phyloP scores from a whole-genome alignment of 2,797 vertebrate species.

The Sebastes minor region DNA sequence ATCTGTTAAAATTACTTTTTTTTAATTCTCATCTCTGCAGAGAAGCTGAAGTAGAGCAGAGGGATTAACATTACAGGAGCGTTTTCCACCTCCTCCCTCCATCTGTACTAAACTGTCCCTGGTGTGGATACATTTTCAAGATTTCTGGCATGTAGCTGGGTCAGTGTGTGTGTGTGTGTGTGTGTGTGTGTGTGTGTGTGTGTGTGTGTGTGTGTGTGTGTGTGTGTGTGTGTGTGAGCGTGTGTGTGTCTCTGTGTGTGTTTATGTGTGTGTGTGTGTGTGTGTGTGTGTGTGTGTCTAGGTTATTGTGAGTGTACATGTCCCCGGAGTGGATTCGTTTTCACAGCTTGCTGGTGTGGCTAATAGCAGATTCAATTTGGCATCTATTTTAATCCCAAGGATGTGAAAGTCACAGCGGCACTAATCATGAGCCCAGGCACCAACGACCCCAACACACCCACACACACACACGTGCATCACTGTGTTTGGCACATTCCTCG shows the following conservation, averaged over 20 bases:
- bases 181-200: slow-evolving; percentile 16
- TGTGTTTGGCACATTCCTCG: no score
- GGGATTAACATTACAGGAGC: slow-evolving; percentile 45
- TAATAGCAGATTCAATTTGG: slow-evolving; percentile 61
- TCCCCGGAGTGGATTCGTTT: slow-evolving; percentile 70
- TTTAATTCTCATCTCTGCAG: not conserved
- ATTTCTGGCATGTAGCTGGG: slow-evolving; percentile 54
- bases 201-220: slow-evolving; percentile 12
- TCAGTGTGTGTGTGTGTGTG: slow-evolving; percentile 29
- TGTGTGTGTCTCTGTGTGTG: no score
- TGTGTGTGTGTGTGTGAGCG: no score
- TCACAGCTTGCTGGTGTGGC: slow-evolving; percentile 60
- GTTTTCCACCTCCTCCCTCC: slow-evolving; percentile 35
- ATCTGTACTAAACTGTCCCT: slow-evolving; percentile 62
- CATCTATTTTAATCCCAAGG: slow-evolving; percentile 61
- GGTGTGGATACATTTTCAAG: slow-evolving; percentile 67
- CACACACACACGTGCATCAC: not conserved
- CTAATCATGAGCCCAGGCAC: slow-evolving; percentile 40
- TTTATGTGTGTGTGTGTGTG: no score
- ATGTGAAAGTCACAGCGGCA: slow-evolving; percentile 51
- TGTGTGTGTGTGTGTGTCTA: not conserved
- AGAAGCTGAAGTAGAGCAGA: slow-evolving; percentile 12
- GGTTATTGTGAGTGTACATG: slow-evolving; percentile 40
- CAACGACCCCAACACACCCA: slow-evolving; percentile 19
- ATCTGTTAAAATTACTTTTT: slow-evolving; percentile 24